A percentile compares a stretch with the other conserved stretches of the same genome.
phyloP scores from a whole-genome alignment of 1,140 invertebrate genomes.

The Lutraria rhynchaena region DNA sequence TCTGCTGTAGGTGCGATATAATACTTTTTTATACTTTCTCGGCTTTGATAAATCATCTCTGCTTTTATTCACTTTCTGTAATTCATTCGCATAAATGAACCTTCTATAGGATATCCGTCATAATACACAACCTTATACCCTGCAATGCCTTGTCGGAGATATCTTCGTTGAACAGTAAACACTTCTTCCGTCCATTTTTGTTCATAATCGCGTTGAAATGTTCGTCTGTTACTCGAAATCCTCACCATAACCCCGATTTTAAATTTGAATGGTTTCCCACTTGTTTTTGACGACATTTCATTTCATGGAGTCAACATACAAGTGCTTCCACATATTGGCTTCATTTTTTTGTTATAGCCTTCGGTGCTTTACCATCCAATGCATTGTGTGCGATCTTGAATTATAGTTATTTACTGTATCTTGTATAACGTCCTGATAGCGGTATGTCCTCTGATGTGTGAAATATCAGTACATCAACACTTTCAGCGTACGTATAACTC shows the following conservation, averaged over 20 bases:
- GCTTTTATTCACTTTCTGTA: slow-evolving; percentile 19
- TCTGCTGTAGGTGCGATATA: too few species aligned
- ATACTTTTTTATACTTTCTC: slow-evolving; percentile 18
- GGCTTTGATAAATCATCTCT: slow-evolving; percentile 12
- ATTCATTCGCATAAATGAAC: slow-evolving; percentile 9
- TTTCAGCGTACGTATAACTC: slow-evolving; percentile 3
- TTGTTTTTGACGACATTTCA: neutral
- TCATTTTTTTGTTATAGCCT: slow-evolving; percentile 6
- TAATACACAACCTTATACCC: slow-evolving; percentile 2
- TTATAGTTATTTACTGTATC: slow-evolving; percentile 24
- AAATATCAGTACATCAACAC: slow-evolving; percentile 20
- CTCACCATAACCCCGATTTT: slow-evolving; percentile 10
- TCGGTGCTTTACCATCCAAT: slow-evolving; percentile 4
- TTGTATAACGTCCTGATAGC: neutral
- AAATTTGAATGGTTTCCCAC: neutral
- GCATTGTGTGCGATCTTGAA: slow-evolving; percentile 10
- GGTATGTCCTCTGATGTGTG: slow-evolving; percentile 4
- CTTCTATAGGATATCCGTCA: slow-evolving; percentile 1
- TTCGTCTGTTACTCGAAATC: neutral
- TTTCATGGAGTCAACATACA: slow-evolving; percentile 4
- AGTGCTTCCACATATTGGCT: neutral
- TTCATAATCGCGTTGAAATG: slow-evolving; percentile 35
- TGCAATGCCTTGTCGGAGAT: slow-evolving; percentile 11
- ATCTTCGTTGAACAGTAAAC: neutral
- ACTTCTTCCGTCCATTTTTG: slow-evolving; percentile 32